Evolutionary conservation across 2,888 invertebrate genomes (phyloP), one percentile per base, ranked within the genome.

Genomic region (Brassicogethes aeneus): DNA sequence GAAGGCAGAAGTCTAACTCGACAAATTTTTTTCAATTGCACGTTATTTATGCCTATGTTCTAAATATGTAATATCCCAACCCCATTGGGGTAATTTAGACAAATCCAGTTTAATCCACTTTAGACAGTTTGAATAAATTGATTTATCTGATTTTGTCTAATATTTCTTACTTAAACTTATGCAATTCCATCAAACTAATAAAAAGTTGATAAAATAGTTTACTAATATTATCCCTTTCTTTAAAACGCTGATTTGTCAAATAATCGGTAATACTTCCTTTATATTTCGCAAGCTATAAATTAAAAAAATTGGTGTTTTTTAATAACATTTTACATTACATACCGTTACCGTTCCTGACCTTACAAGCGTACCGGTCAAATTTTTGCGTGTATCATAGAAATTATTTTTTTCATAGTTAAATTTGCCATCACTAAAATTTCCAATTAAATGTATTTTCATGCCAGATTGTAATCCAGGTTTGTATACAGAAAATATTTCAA

Each of bases 121-220:
- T n/a, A n/a, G n/a, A n/a, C n/a, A n/a, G n/a, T n/a, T n/a, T n/a
- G n/a, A n/a, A n/a, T n/a, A n/a, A n/a, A n/a, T n/a, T n/a, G n/a
- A n/a, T n/a, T n/a, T n/a, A n/a, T n/a, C n/a, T n/a, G n/a, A n/a
- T n/a, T n/a, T n/a, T n/a, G n/a, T n/a, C n/a, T n/a, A n/a, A n/a
- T n/a, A n/a, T n/a, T n/a, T n/a, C 51, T 51, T 54, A 60, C 61
- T 44, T 48, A 43, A 62, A 62, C 34, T 56, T 49, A 33, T 62
- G 59, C 3, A 57, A 53, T 3, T 55, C 50, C 33, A 48, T 41
- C 2, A 59, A n/a, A 48, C 37, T n/a, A 56, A 37, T 37, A 61
- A 57, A 30, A 58, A 16, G 29, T 55, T 50, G 50, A 42, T 55
- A 56, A 34, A 56, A 50, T 36, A 55, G 58, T 45, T 56, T 59